Conservation (phyloP, 2,888 invertebrate genomes). For the Exephanes ischioxanthus region DNA sequence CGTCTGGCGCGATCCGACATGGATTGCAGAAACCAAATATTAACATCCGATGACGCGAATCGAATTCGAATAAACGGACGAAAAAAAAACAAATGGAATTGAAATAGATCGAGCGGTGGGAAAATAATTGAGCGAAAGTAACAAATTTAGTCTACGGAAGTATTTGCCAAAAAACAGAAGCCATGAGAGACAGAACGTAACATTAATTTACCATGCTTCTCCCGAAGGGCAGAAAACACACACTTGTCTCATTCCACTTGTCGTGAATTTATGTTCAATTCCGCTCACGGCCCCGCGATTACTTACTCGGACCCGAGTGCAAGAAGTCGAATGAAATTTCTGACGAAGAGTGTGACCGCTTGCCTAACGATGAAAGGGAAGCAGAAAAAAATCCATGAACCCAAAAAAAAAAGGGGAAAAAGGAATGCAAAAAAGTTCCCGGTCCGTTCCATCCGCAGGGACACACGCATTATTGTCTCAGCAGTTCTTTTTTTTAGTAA, state of each 20-base stretch:
- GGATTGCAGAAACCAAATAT: too few relatives aligned
- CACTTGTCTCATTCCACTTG: neutral
- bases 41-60: too few relatives aligned
- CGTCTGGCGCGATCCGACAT: too few relatives aligned
- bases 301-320: neutral
- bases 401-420: constrained; percentile 5
- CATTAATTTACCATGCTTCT: too few relatives aligned
- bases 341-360: neutral
- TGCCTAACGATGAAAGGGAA: neutral
- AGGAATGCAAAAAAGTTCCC: constrained; percentile 2
- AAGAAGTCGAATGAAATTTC: constrained; percentile 11
- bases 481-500: constrained; percentile 56
- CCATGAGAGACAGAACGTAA: too few relatives aligned
- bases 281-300: neutral
- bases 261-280: constrained; percentile 5
- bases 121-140: too few relatives aligned
- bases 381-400: neutral
- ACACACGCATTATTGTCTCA: constrained; percentile 54
- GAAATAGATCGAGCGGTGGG: too few relatives aligned
- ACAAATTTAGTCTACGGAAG: too few relatives aligned
- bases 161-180: too few relatives aligned
- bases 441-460: constrained; percentile 49
- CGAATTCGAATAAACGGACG: too few relatives aligned
- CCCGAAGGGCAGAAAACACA: neutral
- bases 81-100: too few relatives aligned